Conservation (phyloP, 2,888 invertebrate species). For the Drosophila mettleri region DNA sequence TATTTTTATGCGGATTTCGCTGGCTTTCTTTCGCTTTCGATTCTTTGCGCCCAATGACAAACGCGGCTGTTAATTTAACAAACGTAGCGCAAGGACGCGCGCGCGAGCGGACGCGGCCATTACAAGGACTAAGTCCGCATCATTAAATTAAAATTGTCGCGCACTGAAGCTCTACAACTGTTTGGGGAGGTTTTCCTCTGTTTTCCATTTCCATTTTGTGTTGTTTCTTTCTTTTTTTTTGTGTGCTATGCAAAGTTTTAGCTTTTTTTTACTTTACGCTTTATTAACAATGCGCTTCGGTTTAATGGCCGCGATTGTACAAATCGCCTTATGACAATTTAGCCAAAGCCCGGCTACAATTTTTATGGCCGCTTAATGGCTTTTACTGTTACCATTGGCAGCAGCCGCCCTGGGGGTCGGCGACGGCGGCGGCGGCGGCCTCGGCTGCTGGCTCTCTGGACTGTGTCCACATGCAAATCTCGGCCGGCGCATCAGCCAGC, state of each 20-base stretch:
- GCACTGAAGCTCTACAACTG: constrained; percentile 40
- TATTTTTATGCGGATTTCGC: constrained; percentile 55
- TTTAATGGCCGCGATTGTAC: constrained; percentile 80
- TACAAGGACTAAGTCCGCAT: constrained; percentile 81
- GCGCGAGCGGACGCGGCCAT: constrained; percentile 56
- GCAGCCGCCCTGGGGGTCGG: constrained; percentile 6
- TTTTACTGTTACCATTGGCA: constrained; percentile 53
- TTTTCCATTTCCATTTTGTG: constrained; percentile 13
- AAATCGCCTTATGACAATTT: constrained; percentile 81
- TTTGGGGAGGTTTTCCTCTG: constrained; percentile 47
- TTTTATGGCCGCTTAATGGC: constrained; percentile 80
- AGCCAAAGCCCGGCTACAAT: constrained; percentile 64
- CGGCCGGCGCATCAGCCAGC: constrained; percentile 53
- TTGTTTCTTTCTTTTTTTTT: constrained; percentile 30
- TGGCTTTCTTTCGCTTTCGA: constrained; percentile 40
- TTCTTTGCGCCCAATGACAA: constrained; percentile 62
- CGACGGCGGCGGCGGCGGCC: background rate
- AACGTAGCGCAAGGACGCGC: constrained; percentile 56
- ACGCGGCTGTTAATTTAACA: constrained; percentile 79
- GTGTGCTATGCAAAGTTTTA: constrained; percentile 63
- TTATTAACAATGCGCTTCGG: constrained; percentile 79
- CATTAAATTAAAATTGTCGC: constrained; percentile 81
- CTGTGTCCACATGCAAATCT: constrained; percentile 69
- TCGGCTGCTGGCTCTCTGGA: constrained; percentile 1
- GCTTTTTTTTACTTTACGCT: constrained; percentile 61